Conservation (phyloP, 2,797 vertebrate genomes). For the Mus caroli region DNA sequence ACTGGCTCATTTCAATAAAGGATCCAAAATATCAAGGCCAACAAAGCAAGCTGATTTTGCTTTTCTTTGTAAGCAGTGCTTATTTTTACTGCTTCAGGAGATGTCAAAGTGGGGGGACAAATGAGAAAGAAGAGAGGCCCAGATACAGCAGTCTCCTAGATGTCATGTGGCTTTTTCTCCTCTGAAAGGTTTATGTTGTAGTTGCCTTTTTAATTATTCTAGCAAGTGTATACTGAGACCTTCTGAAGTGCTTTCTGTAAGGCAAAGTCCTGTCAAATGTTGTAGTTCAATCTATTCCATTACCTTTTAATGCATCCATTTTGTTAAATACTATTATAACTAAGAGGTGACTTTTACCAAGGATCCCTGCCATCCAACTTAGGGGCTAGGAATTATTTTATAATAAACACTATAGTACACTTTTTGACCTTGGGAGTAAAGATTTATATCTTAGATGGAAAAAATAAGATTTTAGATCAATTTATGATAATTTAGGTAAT, state of each 20-base stretch:
- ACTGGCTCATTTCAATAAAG: neutral
- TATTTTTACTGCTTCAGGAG: neutral
- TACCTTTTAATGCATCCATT: neutral
- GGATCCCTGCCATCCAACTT: neutral
- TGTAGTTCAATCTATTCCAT: neutral
- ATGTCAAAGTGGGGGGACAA: neutral
- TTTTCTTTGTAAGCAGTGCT: conserved; percentile 8
- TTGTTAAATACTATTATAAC: conserved; percentile 41
- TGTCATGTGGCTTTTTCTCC: neutral
- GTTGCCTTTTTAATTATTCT: neutral
- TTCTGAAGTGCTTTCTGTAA: neutral
- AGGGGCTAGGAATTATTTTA: neutral
- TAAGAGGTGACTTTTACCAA: conserved; percentile 17
- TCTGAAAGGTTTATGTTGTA: neutral
- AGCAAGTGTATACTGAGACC: neutral
- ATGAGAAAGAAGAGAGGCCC: neutral
- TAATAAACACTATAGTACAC: neutral
- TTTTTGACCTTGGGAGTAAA: neutral
- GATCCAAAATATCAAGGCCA: neutral
- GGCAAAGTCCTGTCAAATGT: neutral
- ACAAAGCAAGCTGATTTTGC: neutral
- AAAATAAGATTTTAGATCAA: neutral
- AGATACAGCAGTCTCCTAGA: neutral
- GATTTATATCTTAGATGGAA: neutral
- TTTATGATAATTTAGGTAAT: neutral